These are phyloP conservation scores for Apteryx owenii DNA, from an alignment of 2,113 vertebrate genomes.

Conservation along the genomic window DNA sequence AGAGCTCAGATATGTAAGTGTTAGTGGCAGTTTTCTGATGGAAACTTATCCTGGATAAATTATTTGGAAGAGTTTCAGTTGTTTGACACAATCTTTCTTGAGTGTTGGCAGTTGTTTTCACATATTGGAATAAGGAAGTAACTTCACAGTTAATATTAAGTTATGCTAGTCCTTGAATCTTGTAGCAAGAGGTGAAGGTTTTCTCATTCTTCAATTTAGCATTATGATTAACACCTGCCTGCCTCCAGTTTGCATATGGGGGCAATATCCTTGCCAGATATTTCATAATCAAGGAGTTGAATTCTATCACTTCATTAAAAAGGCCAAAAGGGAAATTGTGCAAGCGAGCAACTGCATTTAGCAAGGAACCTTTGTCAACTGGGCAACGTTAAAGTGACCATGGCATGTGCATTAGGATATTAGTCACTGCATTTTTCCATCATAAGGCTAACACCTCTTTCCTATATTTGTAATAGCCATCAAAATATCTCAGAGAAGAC, in stretches of 20 bases:
- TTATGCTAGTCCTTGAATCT: not conserved
- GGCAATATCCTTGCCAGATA: not conserved
- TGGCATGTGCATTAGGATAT: not conserved
- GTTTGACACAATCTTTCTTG: not conserved
- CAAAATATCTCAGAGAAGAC: not conserved
- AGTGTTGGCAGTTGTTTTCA: conserved; percentile 8
- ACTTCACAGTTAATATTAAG: not conserved
- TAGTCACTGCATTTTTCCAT: not conserved
- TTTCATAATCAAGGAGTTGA: not conserved
- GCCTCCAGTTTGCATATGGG: not conserved
- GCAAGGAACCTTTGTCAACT: not conserved
- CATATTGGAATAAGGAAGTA: not conserved
- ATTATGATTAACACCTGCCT: not conserved
- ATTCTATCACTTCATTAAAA: not conserved
- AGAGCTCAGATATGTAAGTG: not conserved
- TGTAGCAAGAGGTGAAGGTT: not conserved
- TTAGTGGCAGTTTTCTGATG: not conserved
- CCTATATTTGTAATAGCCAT: not conserved
- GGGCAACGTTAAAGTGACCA: not conserved
- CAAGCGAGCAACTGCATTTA: not conserved
- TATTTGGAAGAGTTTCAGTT: not conserved
- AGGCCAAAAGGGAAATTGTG: not conserved
- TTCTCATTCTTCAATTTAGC: not conserved
- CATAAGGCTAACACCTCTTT: not conserved
- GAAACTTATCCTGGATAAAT: conserved; percentile 5